phyloP scores from a whole-genome alignment of 23 tunicate species.

The Diplosoma virens region DNA sequence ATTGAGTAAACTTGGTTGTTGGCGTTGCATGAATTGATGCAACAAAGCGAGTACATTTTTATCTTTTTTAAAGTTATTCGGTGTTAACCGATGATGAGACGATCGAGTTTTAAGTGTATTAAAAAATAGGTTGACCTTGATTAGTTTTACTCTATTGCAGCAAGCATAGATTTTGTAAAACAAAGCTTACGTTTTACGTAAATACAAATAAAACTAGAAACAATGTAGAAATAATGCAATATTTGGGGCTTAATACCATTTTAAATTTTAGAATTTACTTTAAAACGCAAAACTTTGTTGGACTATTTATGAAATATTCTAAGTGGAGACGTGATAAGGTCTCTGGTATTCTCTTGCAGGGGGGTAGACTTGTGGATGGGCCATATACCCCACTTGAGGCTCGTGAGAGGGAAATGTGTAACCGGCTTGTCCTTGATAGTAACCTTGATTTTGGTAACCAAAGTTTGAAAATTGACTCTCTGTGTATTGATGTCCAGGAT shows the following conservation, averaged over 20 bases:
- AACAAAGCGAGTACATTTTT: too few species aligned
- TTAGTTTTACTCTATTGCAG: too few species aligned
- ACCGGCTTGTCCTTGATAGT: background rate
- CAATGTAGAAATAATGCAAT: background rate
- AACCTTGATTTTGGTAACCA: constrained; percentile 1
- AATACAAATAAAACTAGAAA: background rate
- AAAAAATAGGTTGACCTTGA: too few species aligned
- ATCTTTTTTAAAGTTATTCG: too few species aligned
- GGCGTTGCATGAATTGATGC: too few species aligned
- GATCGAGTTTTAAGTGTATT: too few species aligned
- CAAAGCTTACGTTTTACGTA: too few species aligned
- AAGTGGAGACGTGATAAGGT: background rate
- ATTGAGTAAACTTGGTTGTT: too few species aligned
- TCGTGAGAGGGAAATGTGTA: background rate
- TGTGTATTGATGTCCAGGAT: background rate
- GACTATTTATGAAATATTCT: too few species aligned
- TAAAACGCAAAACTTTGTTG: too few species aligned
- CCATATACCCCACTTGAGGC: background rate
- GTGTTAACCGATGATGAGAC: too few species aligned
- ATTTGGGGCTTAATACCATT: background rate
- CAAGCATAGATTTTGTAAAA: too few species aligned
- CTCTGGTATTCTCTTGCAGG: background rate
- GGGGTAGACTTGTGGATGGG: constrained; percentile 8
- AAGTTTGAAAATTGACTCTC: background rate
- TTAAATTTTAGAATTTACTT: background rate